A percentile compares a stretch with the other conserved stretches of the same genome.
Evolutionary conservation across 2,113 vertebrate species (phyloP).

Genomic region (Sebastes schlegelii): DNA sequence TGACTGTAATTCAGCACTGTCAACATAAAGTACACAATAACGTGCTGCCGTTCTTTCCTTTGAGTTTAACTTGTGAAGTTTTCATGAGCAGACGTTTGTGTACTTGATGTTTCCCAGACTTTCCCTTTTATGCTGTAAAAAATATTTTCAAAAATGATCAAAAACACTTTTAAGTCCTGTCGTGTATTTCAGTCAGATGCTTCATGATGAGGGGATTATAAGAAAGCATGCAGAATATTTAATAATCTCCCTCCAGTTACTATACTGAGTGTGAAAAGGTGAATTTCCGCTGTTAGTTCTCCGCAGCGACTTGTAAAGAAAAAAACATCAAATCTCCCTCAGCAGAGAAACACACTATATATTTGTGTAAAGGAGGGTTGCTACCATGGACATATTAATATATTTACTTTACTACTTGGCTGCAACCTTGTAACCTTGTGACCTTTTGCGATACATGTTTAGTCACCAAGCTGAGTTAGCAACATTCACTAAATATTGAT

Average conservation of each 20-base stretch:
- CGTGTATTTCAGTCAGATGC: constrained; percentile 26
- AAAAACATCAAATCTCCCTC: constrained; percentile 2
- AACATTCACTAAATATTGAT: background rate
- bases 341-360: background rate
- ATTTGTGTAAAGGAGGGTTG: background rate
- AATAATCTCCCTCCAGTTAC: constrained; percentile 25
- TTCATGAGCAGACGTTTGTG: background rate
- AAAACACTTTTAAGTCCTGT: constrained; percentile 33
- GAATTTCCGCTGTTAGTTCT: background rate
- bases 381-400: background rate
- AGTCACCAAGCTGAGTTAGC: background rate
- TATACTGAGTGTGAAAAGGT: background rate
- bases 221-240: constrained; percentile 27
- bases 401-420: background rate
- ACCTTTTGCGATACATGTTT: background rate
- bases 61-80: background rate
- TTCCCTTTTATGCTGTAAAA: constrained; percentile 3
- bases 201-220: constrained; percentile 24
- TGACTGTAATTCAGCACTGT: background rate
- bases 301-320: background rate
- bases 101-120: constrained; percentile 17
- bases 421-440: background rate
- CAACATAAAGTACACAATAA: background rate
- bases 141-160: constrained; percentile 17
- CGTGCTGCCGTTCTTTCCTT: background rate